These are phyloP conservation scores for Uropsilus gracilis DNA, from an alignment of 2,113 vertebrate genomes.

Conservation along the genomic window DNA sequence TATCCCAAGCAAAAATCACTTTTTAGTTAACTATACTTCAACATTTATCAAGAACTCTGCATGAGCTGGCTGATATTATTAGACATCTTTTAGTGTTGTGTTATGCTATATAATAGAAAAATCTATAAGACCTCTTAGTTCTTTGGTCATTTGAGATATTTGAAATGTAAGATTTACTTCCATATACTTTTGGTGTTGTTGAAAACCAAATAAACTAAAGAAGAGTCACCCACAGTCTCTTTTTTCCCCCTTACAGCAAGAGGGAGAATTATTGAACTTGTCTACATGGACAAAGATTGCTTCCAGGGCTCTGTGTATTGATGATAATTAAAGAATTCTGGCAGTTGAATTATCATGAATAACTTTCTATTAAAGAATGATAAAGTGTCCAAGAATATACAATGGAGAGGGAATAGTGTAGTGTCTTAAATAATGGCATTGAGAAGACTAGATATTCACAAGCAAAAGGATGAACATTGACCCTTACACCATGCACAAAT, in stretches of 20 bases:
- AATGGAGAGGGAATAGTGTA: not conserved
- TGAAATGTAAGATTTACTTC: not conserved
- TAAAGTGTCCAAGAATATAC: not conserved
- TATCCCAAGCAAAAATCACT: not conserved
- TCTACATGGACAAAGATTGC: not conserved
- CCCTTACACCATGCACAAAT: not conserved
- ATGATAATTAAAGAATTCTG: not conserved
- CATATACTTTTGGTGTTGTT: not conserved
- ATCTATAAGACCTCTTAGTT: not conserved
- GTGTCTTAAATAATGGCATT: not conserved
- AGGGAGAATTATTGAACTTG: not conserved
- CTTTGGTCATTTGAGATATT: not conserved
- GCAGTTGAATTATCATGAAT: not conserved
- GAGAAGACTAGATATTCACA: not conserved
- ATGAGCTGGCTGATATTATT: not conserved
- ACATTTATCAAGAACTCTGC: not conserved
- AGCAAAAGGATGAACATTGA: not conserved
- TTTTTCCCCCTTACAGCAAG: not conserved
- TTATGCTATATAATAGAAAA: not conserved
- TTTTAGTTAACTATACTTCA: not conserved
- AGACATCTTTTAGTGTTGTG: not conserved
- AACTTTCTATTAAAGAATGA: not conserved
- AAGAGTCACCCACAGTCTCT: not conserved
- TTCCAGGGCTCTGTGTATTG: not conserved
- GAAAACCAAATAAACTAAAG: not conserved